phyloP scores from a whole-genome alignment of 2,113 vertebrate genomes.

The Climacteris rufus region DNA sequence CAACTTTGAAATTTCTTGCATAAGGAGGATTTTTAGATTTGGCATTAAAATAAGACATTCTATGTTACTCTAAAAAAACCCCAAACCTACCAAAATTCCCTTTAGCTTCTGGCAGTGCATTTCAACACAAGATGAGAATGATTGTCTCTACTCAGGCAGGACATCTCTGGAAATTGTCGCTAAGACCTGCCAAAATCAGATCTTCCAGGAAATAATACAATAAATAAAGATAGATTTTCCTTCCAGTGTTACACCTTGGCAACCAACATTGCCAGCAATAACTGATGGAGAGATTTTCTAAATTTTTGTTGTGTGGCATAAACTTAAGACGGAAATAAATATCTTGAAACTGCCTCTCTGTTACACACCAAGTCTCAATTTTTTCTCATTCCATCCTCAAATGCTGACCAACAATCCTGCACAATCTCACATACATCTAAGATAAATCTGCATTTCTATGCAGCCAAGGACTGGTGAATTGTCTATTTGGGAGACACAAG shows the following conservation, averaged over 20 bases:
- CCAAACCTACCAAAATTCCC: neutral
- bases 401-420: neutral
- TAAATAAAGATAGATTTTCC: neutral
- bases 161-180: neutral
- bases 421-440: neutral
- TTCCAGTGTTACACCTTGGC: neutral
- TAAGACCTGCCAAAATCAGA: neutral
- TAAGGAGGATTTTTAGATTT: neutral
- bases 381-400: neutral
- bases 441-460: neutral
- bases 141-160: neutral
- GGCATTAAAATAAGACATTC: neutral
- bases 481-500: neutral
- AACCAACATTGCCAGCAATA: neutral
- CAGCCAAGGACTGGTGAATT: rapidly evolving
- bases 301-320: neutral
- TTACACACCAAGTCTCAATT: neutral
- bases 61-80: neutral
- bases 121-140: neutral
- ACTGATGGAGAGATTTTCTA: neutral
- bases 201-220: neutral
- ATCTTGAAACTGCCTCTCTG: neutral
- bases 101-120: neutral
- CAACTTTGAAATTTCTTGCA: neutral
- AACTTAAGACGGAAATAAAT: neutral